phyloP scores from a whole-genome alignment of 2,113 vertebrate species.

The Ailuropoda melanoleuca region DNA sequence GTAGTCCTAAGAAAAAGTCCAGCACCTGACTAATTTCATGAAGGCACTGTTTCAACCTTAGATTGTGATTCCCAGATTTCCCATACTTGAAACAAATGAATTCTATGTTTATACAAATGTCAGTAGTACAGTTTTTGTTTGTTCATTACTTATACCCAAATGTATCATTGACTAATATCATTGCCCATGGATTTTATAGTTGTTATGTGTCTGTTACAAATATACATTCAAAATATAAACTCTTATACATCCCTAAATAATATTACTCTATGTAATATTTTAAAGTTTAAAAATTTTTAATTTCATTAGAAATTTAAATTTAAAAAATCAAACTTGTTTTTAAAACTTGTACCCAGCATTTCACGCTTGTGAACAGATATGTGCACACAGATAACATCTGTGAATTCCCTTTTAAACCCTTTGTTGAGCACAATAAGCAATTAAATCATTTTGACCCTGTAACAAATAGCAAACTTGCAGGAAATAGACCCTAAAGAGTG shows the following conservation, averaged over 20 bases:
- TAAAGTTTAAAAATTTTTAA: neutral
- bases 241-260: neutral
- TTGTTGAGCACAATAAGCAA: neutral
- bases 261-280: neutral
- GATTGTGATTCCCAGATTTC: neutral
- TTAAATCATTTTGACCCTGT: neutral
- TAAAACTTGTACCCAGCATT: neutral
- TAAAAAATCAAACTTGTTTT: neutral
- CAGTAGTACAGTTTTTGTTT: neutral
- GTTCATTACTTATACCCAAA: neutral
- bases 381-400: neutral
- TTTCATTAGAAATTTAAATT: constrained; percentile 24
- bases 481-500: neutral
- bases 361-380: neutral
- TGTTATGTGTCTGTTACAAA: neutral
- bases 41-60: neutral
- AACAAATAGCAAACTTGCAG: neutral
- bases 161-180: neutral
- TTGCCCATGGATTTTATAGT: neutral
- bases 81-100: neutral
- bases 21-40: neutral
- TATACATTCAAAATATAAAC: neutral
- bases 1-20: neutral
- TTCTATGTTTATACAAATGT: neutral
- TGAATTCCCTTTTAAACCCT: neutral